Evolutionary conservation across 2,888 invertebrate species (phyloP).

Genomic region (Carabus problematicus): DNA sequence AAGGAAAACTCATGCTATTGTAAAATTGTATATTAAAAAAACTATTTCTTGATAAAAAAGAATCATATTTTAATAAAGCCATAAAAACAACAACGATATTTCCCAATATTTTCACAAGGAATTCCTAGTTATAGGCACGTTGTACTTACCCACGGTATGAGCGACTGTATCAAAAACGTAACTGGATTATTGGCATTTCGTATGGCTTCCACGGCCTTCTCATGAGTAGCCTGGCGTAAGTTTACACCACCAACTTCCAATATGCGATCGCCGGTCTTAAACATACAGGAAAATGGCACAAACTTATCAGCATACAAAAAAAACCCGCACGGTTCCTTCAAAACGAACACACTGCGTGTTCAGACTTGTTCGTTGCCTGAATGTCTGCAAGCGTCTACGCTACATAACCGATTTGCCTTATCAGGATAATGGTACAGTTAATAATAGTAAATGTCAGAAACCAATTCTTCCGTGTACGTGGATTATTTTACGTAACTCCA

Average conservation of each 20-base stretch:
- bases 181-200: slow-evolving; percentile 90
- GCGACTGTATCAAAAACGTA: slow-evolving; percentile 86
- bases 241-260: slow-evolving; percentile 91
- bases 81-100: slow-evolving; percentile 8
- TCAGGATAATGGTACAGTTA: too few species aligned
- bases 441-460: too few species aligned
- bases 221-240: slow-evolving; percentile 89
- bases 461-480: too few species aligned
- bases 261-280: slow-evolving; percentile 84
- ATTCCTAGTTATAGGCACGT: background rate
- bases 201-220: slow-evolving; percentile 93
- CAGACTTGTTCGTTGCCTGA: too few species aligned
- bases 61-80: slow-evolving; percentile 5
- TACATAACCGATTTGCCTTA: too few species aligned
- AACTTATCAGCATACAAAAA: background rate
- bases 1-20: too few species aligned
- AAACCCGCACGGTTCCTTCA: too few species aligned
- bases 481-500: too few species aligned
- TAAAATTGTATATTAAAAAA: too few species aligned
- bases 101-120: background rate
- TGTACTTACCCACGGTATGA: slow-evolving; percentile 75
- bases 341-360: too few species aligned
- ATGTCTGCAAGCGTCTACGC: too few species aligned
- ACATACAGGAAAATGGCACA: slow-evolving; percentile 31
- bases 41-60: background rate